Conservation (phyloP, 37 sponge, comb jelly and placozoan genomes). For the Chondrosia reniformis region DNA sequence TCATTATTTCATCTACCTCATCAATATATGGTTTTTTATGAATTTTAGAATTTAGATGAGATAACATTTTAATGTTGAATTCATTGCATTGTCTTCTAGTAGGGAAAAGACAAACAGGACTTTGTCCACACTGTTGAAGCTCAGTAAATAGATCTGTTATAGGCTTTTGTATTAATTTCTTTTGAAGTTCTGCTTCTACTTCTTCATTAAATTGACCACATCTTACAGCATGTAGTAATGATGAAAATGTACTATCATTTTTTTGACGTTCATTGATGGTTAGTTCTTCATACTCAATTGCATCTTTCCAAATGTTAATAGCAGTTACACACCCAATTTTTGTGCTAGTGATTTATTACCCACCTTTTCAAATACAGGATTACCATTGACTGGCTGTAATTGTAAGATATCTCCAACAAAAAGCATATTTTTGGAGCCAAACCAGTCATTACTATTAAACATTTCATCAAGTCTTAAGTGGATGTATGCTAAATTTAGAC, state of each 20-base stretch:
- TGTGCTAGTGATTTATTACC: neutral
- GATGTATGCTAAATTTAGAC: slow-evolving; percentile 28
- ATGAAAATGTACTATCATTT: slow-evolving; percentile 1
- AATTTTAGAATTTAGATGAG: neutral
- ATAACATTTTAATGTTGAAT: slow-evolving; percentile 32
- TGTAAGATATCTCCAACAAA: slow-evolving; percentile 60
- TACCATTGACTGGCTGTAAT: slow-evolving; percentile 38
- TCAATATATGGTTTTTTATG: slow-evolving; percentile 12
- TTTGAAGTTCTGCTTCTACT: neutral
- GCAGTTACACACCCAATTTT: neutral
- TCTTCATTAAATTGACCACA: neutral
- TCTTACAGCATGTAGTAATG: neutral
- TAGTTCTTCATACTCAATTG: slow-evolving; percentile 19
- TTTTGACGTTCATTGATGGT: slow-evolving; percentile 48
- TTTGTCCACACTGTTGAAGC: neutral
- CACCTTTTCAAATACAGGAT: slow-evolving; percentile 7
- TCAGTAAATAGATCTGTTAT: neutral
- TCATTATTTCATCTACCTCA: slow-evolving; percentile 23
- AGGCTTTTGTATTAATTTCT: neutral
- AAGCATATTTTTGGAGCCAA: slow-evolving; percentile 37
- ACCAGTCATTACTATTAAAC: slow-evolving; percentile 13
- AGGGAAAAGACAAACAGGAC: slow-evolving; percentile 38
- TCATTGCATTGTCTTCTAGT: slow-evolving; percentile 15
- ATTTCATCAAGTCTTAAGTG: slow-evolving; percentile 45
- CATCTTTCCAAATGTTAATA: neutral